Conservation (phyloP, 2,888 invertebrate species). For the Alentia gelatinosa region DNA sequence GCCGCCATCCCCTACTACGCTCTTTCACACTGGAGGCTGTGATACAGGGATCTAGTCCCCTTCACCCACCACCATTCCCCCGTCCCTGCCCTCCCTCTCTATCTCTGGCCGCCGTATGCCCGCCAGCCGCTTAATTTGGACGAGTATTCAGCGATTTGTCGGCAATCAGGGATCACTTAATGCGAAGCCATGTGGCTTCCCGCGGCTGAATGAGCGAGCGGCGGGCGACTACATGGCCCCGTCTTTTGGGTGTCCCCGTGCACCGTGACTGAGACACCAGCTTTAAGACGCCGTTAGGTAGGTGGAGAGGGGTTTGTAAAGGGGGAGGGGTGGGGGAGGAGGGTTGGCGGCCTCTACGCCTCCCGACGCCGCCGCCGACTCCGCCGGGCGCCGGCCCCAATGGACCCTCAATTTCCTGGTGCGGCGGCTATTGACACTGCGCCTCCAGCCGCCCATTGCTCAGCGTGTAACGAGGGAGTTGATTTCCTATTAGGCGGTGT, state of each 20-base stretch:
- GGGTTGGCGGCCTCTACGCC: neutral
- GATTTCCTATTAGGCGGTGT: constrained; percentile 42
- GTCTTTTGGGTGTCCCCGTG: neutral
- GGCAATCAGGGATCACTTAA: constrained; percentile 48
- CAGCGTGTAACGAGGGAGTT: constrained; percentile 30
- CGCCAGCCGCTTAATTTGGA: constrained; percentile 17
- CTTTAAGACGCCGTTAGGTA: neutral
- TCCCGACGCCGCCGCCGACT: neutral
- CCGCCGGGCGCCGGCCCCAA: constrained; percentile 1
- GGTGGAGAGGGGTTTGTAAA: neutral
- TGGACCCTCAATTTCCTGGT: constrained; percentile 44
- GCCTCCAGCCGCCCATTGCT: neutral
- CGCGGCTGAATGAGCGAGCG: neutral
- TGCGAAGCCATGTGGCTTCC: constrained; percentile 50
- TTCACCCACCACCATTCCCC: neutral
- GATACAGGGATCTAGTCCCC: neutral
- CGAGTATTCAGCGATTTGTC: constrained; percentile 25
- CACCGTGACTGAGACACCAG: neutral
- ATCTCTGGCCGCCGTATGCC: neutral
- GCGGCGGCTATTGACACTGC: constrained; percentile 37
- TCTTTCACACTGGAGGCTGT: neutral
- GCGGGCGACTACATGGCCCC: neutral
- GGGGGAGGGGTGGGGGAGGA: neutral
- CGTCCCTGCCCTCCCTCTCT: neutral
- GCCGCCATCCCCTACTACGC: no score